phyloP scores from a whole-genome alignment of 2,113 vertebrate genomes.

The Burhinus bistriatus region DNA sequence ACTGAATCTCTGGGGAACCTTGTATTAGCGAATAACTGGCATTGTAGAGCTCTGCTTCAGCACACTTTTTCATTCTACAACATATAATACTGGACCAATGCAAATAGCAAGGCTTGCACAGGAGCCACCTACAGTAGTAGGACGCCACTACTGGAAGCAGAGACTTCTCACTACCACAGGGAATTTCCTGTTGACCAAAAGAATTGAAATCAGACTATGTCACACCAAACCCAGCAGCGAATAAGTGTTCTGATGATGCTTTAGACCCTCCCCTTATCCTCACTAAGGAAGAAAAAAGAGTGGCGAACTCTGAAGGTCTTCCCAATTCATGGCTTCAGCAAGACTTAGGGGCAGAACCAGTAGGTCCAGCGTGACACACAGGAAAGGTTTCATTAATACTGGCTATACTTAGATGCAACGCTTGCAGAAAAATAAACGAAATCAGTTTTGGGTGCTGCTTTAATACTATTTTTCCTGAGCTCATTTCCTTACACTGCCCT shows the following conservation, averaged over 20 bases:
- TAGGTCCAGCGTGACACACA: neutral
- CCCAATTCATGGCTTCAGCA: neutral
- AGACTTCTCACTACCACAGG: neutral
- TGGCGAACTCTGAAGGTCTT: neutral
- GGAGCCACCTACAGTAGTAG: neutral
- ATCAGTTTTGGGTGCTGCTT: neutral
- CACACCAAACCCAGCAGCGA: neutral
- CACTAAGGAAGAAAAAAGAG: neutral
- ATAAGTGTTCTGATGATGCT: neutral
- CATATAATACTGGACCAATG: neutral
- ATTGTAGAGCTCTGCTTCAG: neutral
- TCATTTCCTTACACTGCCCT: neutral
- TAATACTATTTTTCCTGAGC: neutral
- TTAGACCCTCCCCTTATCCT: neutral
- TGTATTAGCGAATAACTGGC: neutral
- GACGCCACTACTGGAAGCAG: neutral
- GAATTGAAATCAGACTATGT: neutral
- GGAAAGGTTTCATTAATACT: neutral
- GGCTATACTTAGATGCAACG: neutral
- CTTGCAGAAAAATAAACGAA: neutral
- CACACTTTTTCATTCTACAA: neutral
- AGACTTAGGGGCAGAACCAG: neutral
- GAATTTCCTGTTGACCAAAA: neutral
- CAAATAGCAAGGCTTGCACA: neutral
- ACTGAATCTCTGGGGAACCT: neutral